These are phyloP conservation scores for Lasioglossum pauxillum DNA, from an alignment of 2,888 invertebrate species.

Conservation along the genomic window DNA sequence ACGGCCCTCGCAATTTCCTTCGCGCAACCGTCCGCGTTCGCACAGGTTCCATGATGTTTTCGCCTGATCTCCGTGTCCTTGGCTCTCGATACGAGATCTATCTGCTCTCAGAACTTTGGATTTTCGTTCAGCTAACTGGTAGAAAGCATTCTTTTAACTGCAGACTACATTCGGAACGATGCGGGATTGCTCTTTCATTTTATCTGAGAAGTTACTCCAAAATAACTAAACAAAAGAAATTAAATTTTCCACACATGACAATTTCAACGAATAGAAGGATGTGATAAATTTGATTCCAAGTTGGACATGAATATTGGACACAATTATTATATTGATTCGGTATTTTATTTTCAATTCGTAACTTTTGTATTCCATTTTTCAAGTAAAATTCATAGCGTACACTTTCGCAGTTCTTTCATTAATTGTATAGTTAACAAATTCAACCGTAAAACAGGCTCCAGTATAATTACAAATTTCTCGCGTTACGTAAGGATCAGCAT, in stretches of 20 bases:
- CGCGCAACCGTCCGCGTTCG: conserved; percentile 39
- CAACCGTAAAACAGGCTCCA: not conserved
- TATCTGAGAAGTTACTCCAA: not conserved
- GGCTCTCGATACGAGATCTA: not conserved
- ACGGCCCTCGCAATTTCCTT: conserved; percentile 60
- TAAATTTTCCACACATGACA: not conserved
- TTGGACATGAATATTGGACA: not conserved
- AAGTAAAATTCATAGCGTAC: not conserved
- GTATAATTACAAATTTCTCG: not conserved
- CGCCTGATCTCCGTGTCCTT: conserved; percentile 7
- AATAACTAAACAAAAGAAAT: not conserved
- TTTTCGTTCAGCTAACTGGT: not conserved
- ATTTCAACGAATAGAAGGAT: not conserved
- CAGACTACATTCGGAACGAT: not conserved
- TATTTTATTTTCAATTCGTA: not conserved
- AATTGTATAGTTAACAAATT: not conserved
- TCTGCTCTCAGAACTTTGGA: conserved; percentile 26
- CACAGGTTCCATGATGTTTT: conserved; percentile 18
- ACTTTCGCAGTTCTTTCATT: not conserved
- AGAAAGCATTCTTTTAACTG: not conserved
- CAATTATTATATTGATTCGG: not conserved
- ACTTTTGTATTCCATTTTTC: not conserved
- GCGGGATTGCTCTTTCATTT: not conserved
- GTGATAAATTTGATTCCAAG: not conserved
- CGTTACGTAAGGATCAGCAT: not conserved